Percentiles rank a stretch among this genome's conserved stretches.
Conservation (phyloP, 2,113 vertebrate species). For the Mormyrus lacerda region DNA sequence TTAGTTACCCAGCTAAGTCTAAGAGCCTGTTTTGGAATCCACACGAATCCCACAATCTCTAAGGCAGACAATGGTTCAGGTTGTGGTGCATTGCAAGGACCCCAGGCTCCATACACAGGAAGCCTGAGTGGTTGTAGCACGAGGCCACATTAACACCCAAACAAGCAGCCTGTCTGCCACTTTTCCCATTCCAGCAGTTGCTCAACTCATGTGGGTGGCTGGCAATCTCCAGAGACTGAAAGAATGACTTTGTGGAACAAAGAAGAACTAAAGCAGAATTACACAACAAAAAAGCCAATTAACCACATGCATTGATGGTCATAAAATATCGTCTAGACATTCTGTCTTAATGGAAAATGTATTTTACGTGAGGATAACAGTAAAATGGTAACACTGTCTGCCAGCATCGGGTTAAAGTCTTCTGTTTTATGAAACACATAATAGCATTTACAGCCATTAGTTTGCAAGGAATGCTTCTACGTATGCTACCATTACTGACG, state of each 20-base stretch:
- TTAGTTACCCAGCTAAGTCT: conserved; percentile 10
- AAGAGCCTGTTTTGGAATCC: background rate
- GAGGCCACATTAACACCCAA: conserved; percentile 5
- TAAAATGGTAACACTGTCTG: conserved; percentile 41
- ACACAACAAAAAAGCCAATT: conserved; percentile 63
- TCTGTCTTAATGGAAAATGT: conserved; percentile 54
- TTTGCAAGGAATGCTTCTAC: background rate
- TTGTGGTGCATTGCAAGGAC: conserved; percentile 13
- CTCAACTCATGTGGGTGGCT: conserved; percentile 44
- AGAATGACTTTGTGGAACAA: conserved; percentile 61
- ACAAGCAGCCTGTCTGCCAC: background rate
- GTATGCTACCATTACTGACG: background rate
- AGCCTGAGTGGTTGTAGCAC: background rate
- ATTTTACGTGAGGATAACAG: conserved; percentile 52
- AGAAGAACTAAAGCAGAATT: conserved; percentile 47
- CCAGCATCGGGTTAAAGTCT: conserved; percentile 46
- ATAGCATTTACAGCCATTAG: conserved; percentile 38
- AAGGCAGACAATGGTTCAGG: conserved; percentile 7
- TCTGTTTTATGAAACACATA: conserved; percentile 57
- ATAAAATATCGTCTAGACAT: conserved; percentile 68
- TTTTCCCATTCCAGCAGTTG: background rate
- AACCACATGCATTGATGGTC: conserved; percentile 61
- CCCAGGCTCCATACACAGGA: conserved; percentile 2
- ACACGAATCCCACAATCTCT: background rate
- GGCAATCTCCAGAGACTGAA: conserved; percentile 50